Conservation (phyloP, 2,113 vertebrate species). For the Rhinolophus sinicus region DNA sequence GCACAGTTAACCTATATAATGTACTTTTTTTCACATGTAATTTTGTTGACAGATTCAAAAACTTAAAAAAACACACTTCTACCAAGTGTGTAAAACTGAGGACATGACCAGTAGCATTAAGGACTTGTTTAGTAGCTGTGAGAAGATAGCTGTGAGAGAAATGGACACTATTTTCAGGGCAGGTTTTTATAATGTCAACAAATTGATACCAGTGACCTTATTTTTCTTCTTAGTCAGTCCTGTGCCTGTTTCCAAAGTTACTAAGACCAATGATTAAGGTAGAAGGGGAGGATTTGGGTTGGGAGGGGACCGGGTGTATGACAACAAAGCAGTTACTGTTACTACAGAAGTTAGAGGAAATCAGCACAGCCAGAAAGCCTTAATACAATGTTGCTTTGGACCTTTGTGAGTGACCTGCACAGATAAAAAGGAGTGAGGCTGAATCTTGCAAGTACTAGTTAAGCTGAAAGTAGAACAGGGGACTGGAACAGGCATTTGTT, state of each 20-base stretch:
- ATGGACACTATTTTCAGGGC: background rate
- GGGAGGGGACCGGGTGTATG: no score
- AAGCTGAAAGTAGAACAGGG: background rate
- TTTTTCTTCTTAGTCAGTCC: background rate
- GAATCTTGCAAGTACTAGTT: background rate
- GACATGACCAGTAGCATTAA: background rate
- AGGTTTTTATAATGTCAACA: background rate
- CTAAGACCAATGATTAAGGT: background rate
- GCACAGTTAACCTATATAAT: background rate
- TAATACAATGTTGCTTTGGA: background rate
- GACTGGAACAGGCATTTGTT: background rate
- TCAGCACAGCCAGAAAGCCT: background rate
- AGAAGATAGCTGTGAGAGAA: background rate
- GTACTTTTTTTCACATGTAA: background rate
- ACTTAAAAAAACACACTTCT: background rate
- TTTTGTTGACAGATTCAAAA: slow-evolving; percentile 37
- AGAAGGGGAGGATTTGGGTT: background rate
- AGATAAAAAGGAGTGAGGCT: background rate
- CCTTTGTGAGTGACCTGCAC: background rate
- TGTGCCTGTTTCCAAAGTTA: background rate
- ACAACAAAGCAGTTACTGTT: slow-evolving; percentile 57
- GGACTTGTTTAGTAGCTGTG: background rate
- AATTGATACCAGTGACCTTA: background rate
- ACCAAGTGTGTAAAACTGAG: background rate
- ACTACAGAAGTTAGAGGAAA: slow-evolving; percentile 3